Evolutionary conservation across 1,140 invertebrate species (phyloP).

Genomic region (Hetaerina americana): DNA sequence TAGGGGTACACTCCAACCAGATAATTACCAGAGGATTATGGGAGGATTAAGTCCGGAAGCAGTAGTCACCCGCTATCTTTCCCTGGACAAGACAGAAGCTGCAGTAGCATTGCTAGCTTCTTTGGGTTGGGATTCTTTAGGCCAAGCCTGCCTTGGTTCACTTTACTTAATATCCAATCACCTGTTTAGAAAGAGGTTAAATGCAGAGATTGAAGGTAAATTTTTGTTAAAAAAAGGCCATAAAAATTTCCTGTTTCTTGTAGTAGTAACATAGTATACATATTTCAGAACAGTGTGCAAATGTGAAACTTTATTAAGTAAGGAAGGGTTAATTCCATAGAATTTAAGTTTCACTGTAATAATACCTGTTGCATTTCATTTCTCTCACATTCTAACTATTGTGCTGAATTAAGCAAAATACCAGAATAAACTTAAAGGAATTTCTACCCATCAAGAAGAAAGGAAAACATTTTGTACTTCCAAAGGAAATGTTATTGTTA

Average conservation of each 20-base stretch:
- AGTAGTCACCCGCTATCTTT: slow-evolving; percentile 51
- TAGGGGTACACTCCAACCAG: not conserved
- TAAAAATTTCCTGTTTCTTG: not conserved
- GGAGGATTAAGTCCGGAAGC: slow-evolving; percentile 38
- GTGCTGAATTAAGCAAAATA: no score
- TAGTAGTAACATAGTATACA: no score
- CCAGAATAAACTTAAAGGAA: no score
- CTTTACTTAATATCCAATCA: slow-evolving; percentile 58
- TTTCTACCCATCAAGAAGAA: no score
- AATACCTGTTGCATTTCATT: no score
- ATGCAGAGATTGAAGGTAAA: slow-evolving; percentile 44
- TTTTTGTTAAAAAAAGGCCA: not conserved
- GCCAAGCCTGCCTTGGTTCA: slow-evolving; percentile 47
- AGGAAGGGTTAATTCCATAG: no score
- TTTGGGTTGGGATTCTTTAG: slow-evolving; percentile 59
- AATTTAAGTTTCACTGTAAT: no score
- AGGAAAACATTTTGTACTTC: no score
- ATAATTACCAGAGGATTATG: slow-evolving; percentile 24
- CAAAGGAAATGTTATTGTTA: no score
- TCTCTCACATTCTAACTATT: no score
- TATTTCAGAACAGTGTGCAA: no score
- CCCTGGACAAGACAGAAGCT: slow-evolving; percentile 45
- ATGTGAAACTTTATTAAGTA: no score
- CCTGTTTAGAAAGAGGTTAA: slow-evolving; percentile 49
- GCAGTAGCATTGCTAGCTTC: slow-evolving; percentile 52